Evolutionary conservation across 2,888 invertebrate genomes (phyloP), one percentile per base, ranked within the genome.

Genomic region (Thelaira solivaga): DNA sequence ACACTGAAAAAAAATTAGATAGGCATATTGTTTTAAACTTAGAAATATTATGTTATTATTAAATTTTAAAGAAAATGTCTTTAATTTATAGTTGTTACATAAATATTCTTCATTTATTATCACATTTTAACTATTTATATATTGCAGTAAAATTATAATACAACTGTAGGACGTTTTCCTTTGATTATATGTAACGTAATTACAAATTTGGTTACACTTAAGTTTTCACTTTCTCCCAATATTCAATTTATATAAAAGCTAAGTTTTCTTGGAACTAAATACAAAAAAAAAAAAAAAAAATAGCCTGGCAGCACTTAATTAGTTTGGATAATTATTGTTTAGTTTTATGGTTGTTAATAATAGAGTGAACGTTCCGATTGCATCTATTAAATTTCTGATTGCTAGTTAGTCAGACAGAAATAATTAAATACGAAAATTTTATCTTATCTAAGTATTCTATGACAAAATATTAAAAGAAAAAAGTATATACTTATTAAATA

Each of bases 401-500:
- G 43, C 34, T 31, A 13, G n/a, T 7, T 26, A 24, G 43, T 65
- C 31, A 8, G 29, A n/a, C 41, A 43, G 16, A 67, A 29, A 61
- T 26, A 26, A 26, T 5, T 26, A 26, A 53, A 47, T 24, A 53
- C 26, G 51, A 67, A 51, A 61, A 67, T 61, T 53, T 67, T 61
- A 59, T 57, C 57, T 65, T 53, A 67, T 67, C 57, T 65, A 6
- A 34, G 6, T 16, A n/a, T n/a, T n/a, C n/a, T n/a, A n/a, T n/a
- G n/a, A n/a, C n/a, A 41, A 43, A 7, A 43, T 26, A 45, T 18
- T 11, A 31, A 61, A 39, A 13, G 6, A 1, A 34, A 36, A 16
- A 20, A n/a, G 6, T 29, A n/a, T n/a, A n/a, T 29, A 29, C 8
- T 11, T 41, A 2, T 29, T 10, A 36, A 68, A 45, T 34, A 68